A percentile compares a stretch with the other conserved stretches of the same genome.
Conservation (phyloP, 1,140 invertebrate species). For the Hermetia illucens region DNA sequence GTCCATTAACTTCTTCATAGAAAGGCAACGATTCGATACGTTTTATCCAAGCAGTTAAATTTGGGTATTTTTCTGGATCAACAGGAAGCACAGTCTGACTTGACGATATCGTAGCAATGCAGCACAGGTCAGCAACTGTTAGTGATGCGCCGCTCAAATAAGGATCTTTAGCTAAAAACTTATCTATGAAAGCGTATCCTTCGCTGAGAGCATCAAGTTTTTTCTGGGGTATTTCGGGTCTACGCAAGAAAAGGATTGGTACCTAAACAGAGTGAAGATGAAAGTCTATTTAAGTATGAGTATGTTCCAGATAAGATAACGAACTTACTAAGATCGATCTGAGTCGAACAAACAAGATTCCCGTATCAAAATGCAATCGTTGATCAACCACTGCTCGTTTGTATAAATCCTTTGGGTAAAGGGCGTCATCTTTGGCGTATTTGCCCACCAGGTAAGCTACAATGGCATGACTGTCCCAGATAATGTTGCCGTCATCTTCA, state of each 20-base stretch:
- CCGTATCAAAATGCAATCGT: constrained; percentile 43
- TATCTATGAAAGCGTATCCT: constrained; percentile 34
- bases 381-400: constrained; percentile 39
- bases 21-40: constrained; percentile 21
- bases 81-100: constrained; percentile 18
- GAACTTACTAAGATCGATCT: constrained; percentile 20
- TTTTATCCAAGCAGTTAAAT: constrained; percentile 18
- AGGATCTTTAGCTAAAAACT: constrained; percentile 29
- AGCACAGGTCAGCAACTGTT: constrained; percentile 42
- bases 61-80: constrained; percentile 19
- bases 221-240: constrained; percentile 13
- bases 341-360: constrained; percentile 42
- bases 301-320: no score
- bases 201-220: constrained; percentile 29
- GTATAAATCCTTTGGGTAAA: constrained; percentile 42
- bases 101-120: constrained; percentile 29
- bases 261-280: neutral
- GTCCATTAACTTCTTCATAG: constrained; percentile 20
- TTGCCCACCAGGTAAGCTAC: constrained; percentile 37
- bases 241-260: constrained; percentile 8
- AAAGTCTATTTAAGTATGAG: neutral
- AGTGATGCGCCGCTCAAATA: constrained; percentile 34
- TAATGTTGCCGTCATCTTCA: constrained; percentile 40
- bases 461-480: constrained; percentile 41
- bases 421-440: constrained; percentile 36